Base-by-base conservation (phyloP, 1,140 invertebrate species). In the Muscidifurax raptorellus region DNA sequence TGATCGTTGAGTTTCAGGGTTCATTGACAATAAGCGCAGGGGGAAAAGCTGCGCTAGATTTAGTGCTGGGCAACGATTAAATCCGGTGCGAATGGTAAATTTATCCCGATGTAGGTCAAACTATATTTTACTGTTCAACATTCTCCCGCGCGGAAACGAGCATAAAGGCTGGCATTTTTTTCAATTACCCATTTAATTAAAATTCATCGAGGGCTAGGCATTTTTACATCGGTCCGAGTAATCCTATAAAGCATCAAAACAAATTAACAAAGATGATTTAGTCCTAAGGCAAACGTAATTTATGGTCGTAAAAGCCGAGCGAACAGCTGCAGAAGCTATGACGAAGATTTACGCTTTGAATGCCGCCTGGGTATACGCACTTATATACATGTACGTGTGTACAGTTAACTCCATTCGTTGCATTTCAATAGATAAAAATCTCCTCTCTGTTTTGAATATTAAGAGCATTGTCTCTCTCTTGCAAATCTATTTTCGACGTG, bases 261-360 rank as follows among this genome's bases (percentile, higher is more conserved):
- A 80, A 80, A 80, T 80, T 80, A 44, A 80, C 30, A 80, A 80
- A 80, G 77, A 79, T 79, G 77, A 80, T 80, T 67, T 80, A 80
- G 64, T 44, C 32, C 25, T 28, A 67, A 67, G 32, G 32, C 25
- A 67, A 67, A 44, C 9, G n/a, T 28, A 80, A 44, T 80, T 80
- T 80, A 69, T 47, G 36, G 44, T 80, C 66, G 36, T 71, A 69
- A 71, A 80, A 80, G 15, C 25, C 69, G 78, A 80, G 7, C 36
- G 32, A 69, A 80, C 66, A 69, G 32, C 32, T 80, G 66, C 64
- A 80, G 66, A 80, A 80, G 66, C 66, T 80, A 71, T 47, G 64
- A 80, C 36, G 78, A 80, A 80, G 66, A 80, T 80, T 80, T 80
- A 80, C 64, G 64, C 36, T 80, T 80, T 67, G 59, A 80, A 80